Conservation (phyloP, 1,140 invertebrate genomes). For the Brachionus koreanus region DNA sequence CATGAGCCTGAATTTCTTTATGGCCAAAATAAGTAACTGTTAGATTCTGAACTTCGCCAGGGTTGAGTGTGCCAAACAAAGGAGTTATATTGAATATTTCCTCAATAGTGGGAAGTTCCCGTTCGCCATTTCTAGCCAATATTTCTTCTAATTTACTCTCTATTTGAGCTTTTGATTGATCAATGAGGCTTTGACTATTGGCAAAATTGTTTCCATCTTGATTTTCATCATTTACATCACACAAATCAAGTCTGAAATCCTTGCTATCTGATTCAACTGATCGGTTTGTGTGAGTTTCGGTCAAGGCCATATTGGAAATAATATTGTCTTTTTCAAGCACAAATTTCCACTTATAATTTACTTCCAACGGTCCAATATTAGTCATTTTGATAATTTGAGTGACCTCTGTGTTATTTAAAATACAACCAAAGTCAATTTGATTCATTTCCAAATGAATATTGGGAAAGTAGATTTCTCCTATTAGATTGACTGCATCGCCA, state of each 20-base stretch:
- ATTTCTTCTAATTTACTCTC: slow-evolving; percentile 38
- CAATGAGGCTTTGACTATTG: not conserved
- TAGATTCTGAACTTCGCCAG: slow-evolving; percentile 57
- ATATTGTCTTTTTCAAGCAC: slow-evolving; percentile 49
- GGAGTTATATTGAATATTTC: slow-evolving; percentile 59
- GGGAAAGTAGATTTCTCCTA: slow-evolving; percentile 59
- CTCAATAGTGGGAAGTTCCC: slow-evolving; percentile 44
- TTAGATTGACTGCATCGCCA: slow-evolving; percentile 55
- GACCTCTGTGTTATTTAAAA: slow-evolving; percentile 58
- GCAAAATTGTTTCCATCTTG: slow-evolving; percentile 7
- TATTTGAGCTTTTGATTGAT: not conserved
- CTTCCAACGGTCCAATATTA: slow-evolving; percentile 58
- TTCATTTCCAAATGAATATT: slow-evolving; percentile 57
- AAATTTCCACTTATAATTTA: slow-evolving; percentile 52
- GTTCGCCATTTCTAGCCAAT: slow-evolving; percentile 2
- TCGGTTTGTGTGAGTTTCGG: slow-evolving; percentile 47
- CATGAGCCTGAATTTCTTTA: slow-evolving; percentile 54
- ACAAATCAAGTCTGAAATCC: not conserved
- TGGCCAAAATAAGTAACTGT: slow-evolving; percentile 59
- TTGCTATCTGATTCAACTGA: not conserved
- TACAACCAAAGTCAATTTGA: slow-evolving; percentile 57
- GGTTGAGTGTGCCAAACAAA: slow-evolving; percentile 55
- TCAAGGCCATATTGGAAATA: slow-evolving; percentile 45
- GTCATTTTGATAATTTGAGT: slow-evolving; percentile 57
- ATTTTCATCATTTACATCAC: not conserved